These are phyloP conservation scores for Neosalanx taihuensis DNA, from an alignment of 2,797 vertebrate genomes.

Conservation along the genomic window DNA sequence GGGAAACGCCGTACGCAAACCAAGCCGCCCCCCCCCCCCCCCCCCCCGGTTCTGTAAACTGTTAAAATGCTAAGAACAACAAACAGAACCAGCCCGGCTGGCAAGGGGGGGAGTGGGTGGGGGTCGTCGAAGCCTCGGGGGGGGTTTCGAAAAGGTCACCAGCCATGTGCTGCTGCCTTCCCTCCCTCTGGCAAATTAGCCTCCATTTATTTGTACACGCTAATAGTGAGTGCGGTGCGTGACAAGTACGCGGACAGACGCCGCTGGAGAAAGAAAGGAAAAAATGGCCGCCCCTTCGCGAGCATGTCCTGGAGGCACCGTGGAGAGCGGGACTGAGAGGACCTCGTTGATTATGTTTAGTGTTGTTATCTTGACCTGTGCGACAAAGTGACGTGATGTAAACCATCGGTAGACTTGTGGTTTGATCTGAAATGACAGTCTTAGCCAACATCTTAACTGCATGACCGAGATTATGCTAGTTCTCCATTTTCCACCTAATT, in stretches of 20 bases:
- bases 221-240: slow-evolving; percentile 61
- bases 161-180: slow-evolving; percentile 67
- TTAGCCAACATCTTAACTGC: slow-evolving; percentile 47
- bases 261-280: slow-evolving; percentile 24
- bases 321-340: slow-evolving; percentile 19
- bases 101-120: slow-evolving; percentile 49
- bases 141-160: slow-evolving; percentile 52
- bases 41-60: slow-evolving; percentile 56
- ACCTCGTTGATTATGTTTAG: slow-evolving; percentile 65
- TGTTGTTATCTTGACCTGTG: slow-evolving; percentile 56
- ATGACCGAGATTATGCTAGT: slow-evolving; percentile 16
- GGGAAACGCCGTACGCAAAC: slow-evolving; percentile 47
- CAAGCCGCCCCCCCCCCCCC: slow-evolving; percentile 2
- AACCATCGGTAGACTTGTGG: slow-evolving; percentile 49
- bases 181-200: slow-evolving; percentile 62
- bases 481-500: slow-evolving; percentile 34
- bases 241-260: slow-evolving; percentile 60
- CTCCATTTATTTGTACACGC: slow-evolving; percentile 73
- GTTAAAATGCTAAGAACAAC: slow-evolving; percentile 66
- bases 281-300: slow-evolving; percentile 40
- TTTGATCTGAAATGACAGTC: slow-evolving; percentile 62
- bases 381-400: slow-evolving; percentile 63
- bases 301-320: slow-evolving; percentile 48
- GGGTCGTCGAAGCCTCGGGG: slow-evolving; percentile 40
- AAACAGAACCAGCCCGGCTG: slow-evolving; percentile 63